phyloP scores from a whole-genome alignment of 1,140 invertebrate genomes.

The Zaprionus vittiger region DNA sequence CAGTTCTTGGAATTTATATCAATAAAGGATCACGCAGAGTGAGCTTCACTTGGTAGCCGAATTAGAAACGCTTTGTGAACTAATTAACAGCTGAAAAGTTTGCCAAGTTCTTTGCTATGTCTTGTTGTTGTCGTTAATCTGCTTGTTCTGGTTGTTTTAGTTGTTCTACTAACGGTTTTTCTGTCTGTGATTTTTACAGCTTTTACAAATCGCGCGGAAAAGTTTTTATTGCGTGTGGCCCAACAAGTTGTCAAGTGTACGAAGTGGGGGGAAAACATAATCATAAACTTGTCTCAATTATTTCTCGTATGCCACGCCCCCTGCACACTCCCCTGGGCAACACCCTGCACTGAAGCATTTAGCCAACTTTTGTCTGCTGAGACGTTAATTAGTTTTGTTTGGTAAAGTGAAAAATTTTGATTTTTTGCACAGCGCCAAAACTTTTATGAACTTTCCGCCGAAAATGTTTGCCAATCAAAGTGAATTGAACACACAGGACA shows the following conservation, averaged over 20 bases:
- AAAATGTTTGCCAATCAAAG: slow-evolving; percentile 78
- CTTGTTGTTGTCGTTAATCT: slow-evolving; percentile 2
- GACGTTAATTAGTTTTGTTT: slow-evolving; percentile 83
- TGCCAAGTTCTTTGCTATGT: slow-evolving; percentile 6
- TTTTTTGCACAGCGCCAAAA: slow-evolving; percentile 59
- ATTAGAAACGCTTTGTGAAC: slow-evolving; percentile 76
- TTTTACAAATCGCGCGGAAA: slow-evolving; percentile 71
- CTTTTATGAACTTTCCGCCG: slow-evolving; percentile 60
- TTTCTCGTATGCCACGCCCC: slow-evolving; percentile 72
- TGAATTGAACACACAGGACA: slow-evolving; percentile 73
- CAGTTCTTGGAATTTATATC: slow-evolving; percentile 63
- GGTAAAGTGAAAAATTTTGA: slow-evolving; percentile 76
- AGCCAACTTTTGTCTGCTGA: slow-evolving; percentile 77
- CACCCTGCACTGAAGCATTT: slow-evolving; percentile 6
- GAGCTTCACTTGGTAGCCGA: slow-evolving; percentile 46
- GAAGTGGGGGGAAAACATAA: slow-evolving; percentile 50
- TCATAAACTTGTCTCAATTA: slow-evolving; percentile 83
- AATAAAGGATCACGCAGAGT: slow-evolving; percentile 36
- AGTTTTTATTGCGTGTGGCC: slow-evolving; percentile 52
- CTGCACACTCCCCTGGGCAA: slow-evolving; percentile 1
- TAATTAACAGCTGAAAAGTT: slow-evolving; percentile 67
- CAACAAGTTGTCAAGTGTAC: slow-evolving; percentile 45
- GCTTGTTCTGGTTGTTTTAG: slow-evolving; percentile 1
- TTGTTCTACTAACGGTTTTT: slow-evolving; percentile 67
- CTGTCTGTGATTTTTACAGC: slow-evolving; percentile 79